Base-by-base conservation (phyloP, 2,113 vertebrate species). In the Otolemur garnettii region DNA sequence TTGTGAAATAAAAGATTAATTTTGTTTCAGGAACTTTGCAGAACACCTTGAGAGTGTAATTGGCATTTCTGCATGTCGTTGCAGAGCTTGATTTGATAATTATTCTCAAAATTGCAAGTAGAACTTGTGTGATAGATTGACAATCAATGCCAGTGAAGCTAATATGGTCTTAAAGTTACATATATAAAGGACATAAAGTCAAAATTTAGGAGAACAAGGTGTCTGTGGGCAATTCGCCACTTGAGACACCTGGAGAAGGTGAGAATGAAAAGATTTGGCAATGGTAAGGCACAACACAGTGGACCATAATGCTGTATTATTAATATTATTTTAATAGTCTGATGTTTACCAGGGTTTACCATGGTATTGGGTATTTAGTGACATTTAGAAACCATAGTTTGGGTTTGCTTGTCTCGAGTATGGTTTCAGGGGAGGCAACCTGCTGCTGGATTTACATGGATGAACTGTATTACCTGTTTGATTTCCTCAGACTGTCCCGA, bases 11-110 rank as follows among this genome's bases (percentile, higher is more conserved):
- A 80, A 95, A 88, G 77, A 86, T 87, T 66, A 88, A 88, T 60
- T 95, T 82, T 93, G 53, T 88, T 96, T 91, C 84, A 50, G 91
- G 72, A 93, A 94, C n/a, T 86, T 86, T 77, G 13, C 30, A 72
- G 24, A 15, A 85, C n/a, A 13, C 45, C 21, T 95, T 59, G 55
- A 74, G 77, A 91, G 64, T 84, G 53, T 53, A 79, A 86, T 92
- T 97, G 88, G 30, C 28, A 72, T 91, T 89, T 83, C 24, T 62
- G 4, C 59, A 45, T 71, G 79, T 62, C n/a, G 89, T 35, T 83
- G 69, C 12, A 75, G 68, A 81, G 38, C 66, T 92, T 88, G 12
- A 87, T 77, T 62, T 77, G 68, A 82, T 66, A 89, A 90, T 68
- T 30, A 69, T 35, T 78, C 45, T 85, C 4, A 33, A 88, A 91